phyloP scores from a whole-genome alignment of 2,888 invertebrate genomes.

The Dione juno region DNA sequence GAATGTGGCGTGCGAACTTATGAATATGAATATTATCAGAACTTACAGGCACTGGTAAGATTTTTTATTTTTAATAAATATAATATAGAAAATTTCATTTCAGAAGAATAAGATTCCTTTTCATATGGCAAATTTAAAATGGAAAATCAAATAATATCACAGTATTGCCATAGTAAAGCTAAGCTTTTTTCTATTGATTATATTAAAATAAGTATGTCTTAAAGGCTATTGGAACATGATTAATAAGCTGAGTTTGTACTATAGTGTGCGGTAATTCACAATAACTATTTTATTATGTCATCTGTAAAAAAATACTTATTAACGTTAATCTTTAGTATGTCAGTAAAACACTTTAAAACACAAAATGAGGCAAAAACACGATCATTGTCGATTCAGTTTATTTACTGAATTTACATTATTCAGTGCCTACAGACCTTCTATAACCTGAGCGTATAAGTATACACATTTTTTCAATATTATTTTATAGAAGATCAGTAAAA shows the following conservation, averaged over 20 bases:
- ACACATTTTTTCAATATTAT: background rate
- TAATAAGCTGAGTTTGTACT: slow-evolving; percentile 71
- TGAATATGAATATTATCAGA: slow-evolving; percentile 73
- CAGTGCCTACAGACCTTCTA: slow-evolving; percentile 25
- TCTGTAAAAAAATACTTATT: slow-evolving; percentile 49
- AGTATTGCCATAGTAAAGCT: slow-evolving; percentile 59
- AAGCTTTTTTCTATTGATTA: slow-evolving; percentile 48
- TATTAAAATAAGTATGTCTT: slow-evolving; percentile 45
- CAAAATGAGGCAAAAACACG: slow-evolving; percentile 50
- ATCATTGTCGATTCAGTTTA: slow-evolving; percentile 26
- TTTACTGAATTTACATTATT: slow-evolving; percentile 27
- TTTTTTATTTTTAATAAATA: slow-evolving; percentile 47
- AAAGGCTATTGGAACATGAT: slow-evolving; percentile 64
- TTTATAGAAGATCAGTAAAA: slow-evolving; percentile 28
- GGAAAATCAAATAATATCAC: slow-evolving; percentile 70
- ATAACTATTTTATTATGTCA: slow-evolving; percentile 52
- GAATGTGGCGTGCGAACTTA: slow-evolving; percentile 58
- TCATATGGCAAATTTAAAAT: slow-evolving; percentile 22
- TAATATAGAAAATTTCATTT: slow-evolving; percentile 47
- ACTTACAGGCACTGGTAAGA: slow-evolving; percentile 80
- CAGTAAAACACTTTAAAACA: slow-evolving; percentile 49
- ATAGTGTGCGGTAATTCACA: slow-evolving; percentile 70
- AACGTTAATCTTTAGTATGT: slow-evolving; percentile 56
- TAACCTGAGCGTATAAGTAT: background rate
- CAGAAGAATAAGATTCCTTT: slow-evolving; percentile 15